A percentile compares a stretch with the other conserved stretches of the same genome.
These are phyloP conservation scores for Ormia ochracea DNA, from an alignment of 2,888 invertebrate genomes.

Conservation along the genomic window DNA sequence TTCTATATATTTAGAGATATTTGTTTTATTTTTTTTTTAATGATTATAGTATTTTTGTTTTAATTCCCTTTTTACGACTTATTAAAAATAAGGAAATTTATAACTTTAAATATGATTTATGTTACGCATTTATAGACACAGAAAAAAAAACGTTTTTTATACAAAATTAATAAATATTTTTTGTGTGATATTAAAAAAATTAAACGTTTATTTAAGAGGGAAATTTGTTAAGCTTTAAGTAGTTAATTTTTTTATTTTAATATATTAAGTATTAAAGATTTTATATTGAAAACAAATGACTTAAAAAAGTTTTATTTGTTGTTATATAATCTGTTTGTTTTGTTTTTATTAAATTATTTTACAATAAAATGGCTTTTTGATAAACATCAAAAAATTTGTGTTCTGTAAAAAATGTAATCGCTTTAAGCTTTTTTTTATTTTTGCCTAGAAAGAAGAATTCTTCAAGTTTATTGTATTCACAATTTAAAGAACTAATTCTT, in stretches of 20 bases:
- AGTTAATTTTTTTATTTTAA: not conserved
- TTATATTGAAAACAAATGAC: slow-evolving; percentile 52
- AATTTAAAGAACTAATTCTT: slow-evolving; percentile 41
- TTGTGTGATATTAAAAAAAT: too few relatives aligned
- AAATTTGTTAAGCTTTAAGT: slow-evolving; percentile 35
- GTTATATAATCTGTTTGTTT: not conserved
- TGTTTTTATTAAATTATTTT: slow-evolving; percentile 29
- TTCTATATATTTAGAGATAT: slow-evolving; percentile 15
- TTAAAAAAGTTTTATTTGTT: slow-evolving; percentile 46
- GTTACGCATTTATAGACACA: slow-evolving; percentile 34
- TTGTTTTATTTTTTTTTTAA: slow-evolving; percentile 22
- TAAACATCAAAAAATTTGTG: slow-evolving; percentile 45
- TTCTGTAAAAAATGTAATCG: slow-evolving; percentile 27
- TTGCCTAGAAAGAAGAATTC: slow-evolving; percentile 3
- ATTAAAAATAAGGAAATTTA: slow-evolving; percentile 12
- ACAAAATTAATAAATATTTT: slow-evolving; percentile 31
- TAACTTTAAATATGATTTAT: not conserved
- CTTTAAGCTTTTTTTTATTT: slow-evolving; percentile 38
- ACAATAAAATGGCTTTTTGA: slow-evolving; percentile 28
- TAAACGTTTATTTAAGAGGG: slow-evolving; percentile 17
- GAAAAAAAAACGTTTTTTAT: slow-evolving; percentile 6
- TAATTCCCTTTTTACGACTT: slow-evolving; percentile 31
- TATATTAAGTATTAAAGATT: slow-evolving; percentile 40
- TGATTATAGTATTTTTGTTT: slow-evolving; percentile 12
- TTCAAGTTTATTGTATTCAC: slow-evolving; percentile 15